Percentiles rank a stretch among this genome's conserved stretches.
These are phyloP conservation scores for Melanotaenia trifasciata DNA, from an alignment of 2,797 vertebrate species.

Conservation along the genomic window DNA sequence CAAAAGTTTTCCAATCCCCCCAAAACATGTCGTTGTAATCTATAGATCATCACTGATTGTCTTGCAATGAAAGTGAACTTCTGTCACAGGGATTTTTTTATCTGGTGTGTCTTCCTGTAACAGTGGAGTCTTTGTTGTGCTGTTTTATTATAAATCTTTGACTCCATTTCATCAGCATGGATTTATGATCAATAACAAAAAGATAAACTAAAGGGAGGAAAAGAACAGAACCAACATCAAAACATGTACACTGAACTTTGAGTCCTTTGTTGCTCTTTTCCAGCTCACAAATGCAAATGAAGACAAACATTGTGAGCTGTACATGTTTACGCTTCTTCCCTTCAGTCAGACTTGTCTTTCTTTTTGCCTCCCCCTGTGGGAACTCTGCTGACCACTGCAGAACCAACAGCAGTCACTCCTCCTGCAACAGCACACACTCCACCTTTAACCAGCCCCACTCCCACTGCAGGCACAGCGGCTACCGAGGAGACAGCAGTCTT, in stretches of 20 bases:
- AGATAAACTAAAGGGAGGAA: not conserved
- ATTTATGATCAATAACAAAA: slow-evolving; percentile 31
- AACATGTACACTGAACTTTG: slow-evolving; percentile 49
- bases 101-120: slow-evolving; percentile 38
- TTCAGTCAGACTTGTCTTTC: slow-evolving; percentile 98
- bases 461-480: slow-evolving; percentile 90
- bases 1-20: slow-evolving; percentile 14
- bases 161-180: slow-evolving; percentile 23
- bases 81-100: slow-evolving; percentile 12
- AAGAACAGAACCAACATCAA: slow-evolving; percentile 48
- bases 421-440: slow-evolving; percentile 93
- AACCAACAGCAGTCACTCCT: slow-evolving; percentile 92
- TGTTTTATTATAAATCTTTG: slow-evolving; percentile 31
- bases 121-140: slow-evolving; percentile 41
- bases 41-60: slow-evolving; percentile 65
- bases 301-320: slow-evolving; percentile 35
- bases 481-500: slow-evolving; percentile 93
- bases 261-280: slow-evolving; percentile 57
- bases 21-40: slow-evolving; percentile 11
- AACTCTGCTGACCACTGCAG: slow-evolving; percentile 93
- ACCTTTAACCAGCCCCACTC: slow-evolving; percentile 94
- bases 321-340: slow-evolving; percentile 14
- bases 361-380: slow-evolving; percentile 94
- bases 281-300: slow-evolving; percentile 44
- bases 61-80: slow-evolving; percentile 40